Conservation (phyloP, 2,113 vertebrate species). For the Dasyurus viverrinus region DNA sequence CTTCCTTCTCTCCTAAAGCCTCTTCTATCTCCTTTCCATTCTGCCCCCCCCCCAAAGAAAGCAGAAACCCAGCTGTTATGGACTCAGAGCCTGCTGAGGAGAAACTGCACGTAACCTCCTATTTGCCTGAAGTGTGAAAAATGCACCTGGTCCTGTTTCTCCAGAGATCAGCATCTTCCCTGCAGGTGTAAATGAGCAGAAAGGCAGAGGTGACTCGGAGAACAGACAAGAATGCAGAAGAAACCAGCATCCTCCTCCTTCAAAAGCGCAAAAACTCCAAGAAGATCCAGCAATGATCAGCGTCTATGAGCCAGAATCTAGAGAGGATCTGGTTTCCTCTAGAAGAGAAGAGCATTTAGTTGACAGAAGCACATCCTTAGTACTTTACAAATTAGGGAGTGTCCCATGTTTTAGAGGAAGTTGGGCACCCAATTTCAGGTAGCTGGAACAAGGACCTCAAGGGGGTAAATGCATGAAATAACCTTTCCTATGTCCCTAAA, state of each 20-base stretch:
- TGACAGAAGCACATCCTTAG: background rate
- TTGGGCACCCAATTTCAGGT: background rate
- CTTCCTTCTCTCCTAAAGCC: background rate
- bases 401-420: background rate
- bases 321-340: background rate
- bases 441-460: background rate
- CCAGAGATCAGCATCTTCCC: background rate
- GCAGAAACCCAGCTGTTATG: background rate
- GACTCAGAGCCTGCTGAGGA: background rate
- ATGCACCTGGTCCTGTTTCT: background rate
- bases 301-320: background rate
- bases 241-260: conserved; percentile 18
- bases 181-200: background rate
- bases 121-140: background rate
- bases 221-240: conserved; percentile 13
- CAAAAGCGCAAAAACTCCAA: background rate
- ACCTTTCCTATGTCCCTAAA: background rate
- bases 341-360: background rate
- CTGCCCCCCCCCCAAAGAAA: background rate
- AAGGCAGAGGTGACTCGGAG: background rate
- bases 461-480: background rate
- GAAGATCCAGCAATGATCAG: background rate
- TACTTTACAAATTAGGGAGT: background rate
- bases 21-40: background rate
- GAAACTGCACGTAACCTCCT: background rate